Conservation (phyloP, 2,113 vertebrate genomes). For the Chaenogobius annularis region DNA sequence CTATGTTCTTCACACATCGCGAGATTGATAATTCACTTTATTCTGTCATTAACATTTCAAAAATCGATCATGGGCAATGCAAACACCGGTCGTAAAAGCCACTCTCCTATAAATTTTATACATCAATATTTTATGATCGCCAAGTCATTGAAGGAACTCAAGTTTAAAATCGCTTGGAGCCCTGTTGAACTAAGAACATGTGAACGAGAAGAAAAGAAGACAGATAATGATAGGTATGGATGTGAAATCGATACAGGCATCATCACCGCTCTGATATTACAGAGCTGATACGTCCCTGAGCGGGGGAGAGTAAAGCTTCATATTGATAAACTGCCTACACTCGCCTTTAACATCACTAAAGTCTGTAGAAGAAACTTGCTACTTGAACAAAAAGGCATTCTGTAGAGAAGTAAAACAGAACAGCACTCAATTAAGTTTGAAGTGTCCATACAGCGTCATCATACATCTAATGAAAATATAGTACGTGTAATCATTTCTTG, state of each 20-base stretch:
- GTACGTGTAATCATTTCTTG: neutral
- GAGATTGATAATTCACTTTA: neutral
- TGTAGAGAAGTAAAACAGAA: conserved; percentile 36
- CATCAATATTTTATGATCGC: conserved; percentile 5
- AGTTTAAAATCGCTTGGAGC: neutral
- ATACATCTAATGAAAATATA: neutral
- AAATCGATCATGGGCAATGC: conserved; percentile 20
- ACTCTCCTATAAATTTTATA: conserved; percentile 7
- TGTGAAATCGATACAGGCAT: conserved; percentile 54
- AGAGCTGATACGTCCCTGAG: conserved; percentile 58
- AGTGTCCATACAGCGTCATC: neutral
- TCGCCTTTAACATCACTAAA: conserved; percentile 47
- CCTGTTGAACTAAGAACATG: neutral
- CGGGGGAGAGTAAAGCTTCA: conserved; percentile 51
- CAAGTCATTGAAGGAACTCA: conserved; percentile 21
- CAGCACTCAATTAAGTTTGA: neutral
- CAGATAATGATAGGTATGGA: conserved; percentile 42
- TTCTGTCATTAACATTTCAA: neutral
- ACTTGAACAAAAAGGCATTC: conserved; percentile 45
- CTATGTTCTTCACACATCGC: neutral
- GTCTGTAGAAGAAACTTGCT: conserved; percentile 32
- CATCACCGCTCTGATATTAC: conserved; percentile 57
- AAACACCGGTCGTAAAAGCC: conserved; percentile 32
- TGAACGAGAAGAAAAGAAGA: conserved; percentile 19
- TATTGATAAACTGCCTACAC: conserved; percentile 62